These are phyloP conservation scores for Spodoptera litura DNA, from an alignment of 1,140 invertebrate species.

Conservation along the genomic window DNA sequence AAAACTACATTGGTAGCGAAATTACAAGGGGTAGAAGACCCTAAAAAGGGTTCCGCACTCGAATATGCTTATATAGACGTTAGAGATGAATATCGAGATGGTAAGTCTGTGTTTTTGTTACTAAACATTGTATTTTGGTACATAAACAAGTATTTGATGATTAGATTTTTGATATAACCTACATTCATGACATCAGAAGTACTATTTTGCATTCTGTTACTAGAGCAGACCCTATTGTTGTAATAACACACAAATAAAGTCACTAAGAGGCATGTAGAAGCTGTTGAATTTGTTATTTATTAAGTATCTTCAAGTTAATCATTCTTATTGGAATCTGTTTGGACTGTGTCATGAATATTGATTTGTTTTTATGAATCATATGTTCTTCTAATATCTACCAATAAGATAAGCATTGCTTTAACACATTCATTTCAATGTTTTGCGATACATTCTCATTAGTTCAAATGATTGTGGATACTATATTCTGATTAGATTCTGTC, in stretches of 20 bases:
- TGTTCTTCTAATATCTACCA: background rate
- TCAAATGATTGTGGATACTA: too few relatives aligned
- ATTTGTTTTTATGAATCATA: slow-evolving; percentile 8
- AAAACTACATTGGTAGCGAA: slow-evolving; percentile 99
- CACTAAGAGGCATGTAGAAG: background rate
- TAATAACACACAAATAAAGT: background rate
- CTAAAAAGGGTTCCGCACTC: slow-evolving; percentile 98
- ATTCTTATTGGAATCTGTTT: slow-evolving; percentile 41
- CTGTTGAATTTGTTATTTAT: background rate
- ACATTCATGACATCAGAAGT: slow-evolving; percentile 1
- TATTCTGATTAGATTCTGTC: too few relatives aligned
- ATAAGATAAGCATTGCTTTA: too few relatives aligned
- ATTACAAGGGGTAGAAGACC: slow-evolving; percentile 97
- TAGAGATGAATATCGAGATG: slow-evolving; percentile 99
- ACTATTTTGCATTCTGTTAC: background rate
- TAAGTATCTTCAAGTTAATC: background rate
- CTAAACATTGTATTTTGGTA: background rate
- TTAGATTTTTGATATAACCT: slow-evolving; percentile 10
- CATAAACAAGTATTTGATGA: slow-evolving; percentile 2
- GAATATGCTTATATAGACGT: slow-evolving; percentile 99
- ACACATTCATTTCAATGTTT: too few relatives aligned
- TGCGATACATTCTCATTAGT: too few relatives aligned
- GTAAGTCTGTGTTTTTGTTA: slow-evolving; percentile 86
- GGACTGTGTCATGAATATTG: slow-evolving; percentile 24
- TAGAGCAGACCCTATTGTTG: background rate